Evolutionary conservation across 2,113 vertebrate genomes (phyloP).

Genomic region (Maccullochella peelii): DNA sequence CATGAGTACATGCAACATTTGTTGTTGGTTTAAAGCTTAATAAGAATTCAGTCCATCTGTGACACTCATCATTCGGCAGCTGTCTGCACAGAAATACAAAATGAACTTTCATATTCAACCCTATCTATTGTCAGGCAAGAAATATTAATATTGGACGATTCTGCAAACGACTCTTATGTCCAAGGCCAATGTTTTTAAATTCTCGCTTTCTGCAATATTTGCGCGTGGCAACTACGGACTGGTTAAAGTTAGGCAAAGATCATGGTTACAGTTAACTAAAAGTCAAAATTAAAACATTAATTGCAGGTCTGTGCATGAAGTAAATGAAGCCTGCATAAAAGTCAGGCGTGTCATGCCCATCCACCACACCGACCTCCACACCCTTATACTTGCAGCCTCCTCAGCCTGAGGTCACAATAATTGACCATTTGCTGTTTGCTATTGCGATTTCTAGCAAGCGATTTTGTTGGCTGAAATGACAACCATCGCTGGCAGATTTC

Average conservation of each 20-base stretch:
- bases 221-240: neutral
- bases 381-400: neutral
- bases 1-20: constrained; percentile 6
- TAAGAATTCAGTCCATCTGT: constrained; percentile 24
- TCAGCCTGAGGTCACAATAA: constrained; percentile 13
- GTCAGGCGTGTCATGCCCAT: neutral
- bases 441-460: neutral
- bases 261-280: neutral
- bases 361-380: constrained; percentile 19
- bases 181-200: neutral
- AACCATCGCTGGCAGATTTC: no score
- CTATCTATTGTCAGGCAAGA: neutral
- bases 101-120: constrained; percentile 7
- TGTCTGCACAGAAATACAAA: constrained; percentile 22
- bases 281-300: neutral
- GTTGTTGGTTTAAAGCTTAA: constrained; percentile 22
- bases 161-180: neutral
- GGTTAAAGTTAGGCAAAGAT: neutral
- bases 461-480: neutral
- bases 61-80: neutral
- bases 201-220: neutral
- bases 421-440: constrained; percentile 33
- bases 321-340: neutral
- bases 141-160: neutral
- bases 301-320: neutral